A percentile compares a stretch with the other conserved stretches of the same genome.
These are phyloP conservation scores for Conus betulinus DNA, from an alignment of 1,140 invertebrate genomes.

Conservation along the genomic window DNA sequence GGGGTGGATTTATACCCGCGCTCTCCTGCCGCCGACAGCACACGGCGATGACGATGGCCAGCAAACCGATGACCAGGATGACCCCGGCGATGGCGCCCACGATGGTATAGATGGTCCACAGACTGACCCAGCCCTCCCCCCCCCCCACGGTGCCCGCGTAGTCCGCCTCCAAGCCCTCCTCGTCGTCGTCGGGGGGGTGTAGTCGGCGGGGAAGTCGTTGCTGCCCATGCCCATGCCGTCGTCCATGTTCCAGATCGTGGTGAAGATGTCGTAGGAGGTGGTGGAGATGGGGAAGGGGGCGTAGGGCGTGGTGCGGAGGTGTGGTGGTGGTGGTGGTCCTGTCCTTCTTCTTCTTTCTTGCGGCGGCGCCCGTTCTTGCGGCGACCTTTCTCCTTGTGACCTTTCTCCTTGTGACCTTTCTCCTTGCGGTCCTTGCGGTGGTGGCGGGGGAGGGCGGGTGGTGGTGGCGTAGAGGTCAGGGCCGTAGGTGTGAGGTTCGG, in stretches of 20 bases:
- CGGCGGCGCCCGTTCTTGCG: slow-evolving; percentile 17
- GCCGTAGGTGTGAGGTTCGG: not conserved
- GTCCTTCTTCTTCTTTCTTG: slow-evolving; percentile 31
- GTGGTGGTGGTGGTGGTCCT: not conserved
- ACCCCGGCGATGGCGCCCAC: slow-evolving; percentile 65
- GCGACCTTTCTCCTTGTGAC: slow-evolving; percentile 20
- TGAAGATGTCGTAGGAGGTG: not conserved
- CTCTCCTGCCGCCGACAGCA: slow-evolving; percentile 54
- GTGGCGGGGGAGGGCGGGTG: slow-evolving; percentile 11
- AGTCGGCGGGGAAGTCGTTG: slow-evolving; percentile 36
- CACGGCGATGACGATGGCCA: slow-evolving; percentile 63
- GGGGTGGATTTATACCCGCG: slow-evolving; percentile 60
- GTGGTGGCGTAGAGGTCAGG: slow-evolving; percentile 33
- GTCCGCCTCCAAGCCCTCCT: not conserved
- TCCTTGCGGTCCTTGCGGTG: slow-evolving; percentile 21
- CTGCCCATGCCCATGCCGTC: slow-evolving; percentile 12
- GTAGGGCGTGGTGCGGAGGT: slow-evolving; percentile 17
- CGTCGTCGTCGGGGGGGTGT: slow-evolving; percentile 26
- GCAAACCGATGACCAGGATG: slow-evolving; percentile 59
- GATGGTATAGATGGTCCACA: slow-evolving; percentile 66
- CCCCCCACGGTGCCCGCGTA: not conserved
- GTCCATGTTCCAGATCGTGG: slow-evolving; percentile 29
- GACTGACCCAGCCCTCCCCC: slow-evolving; percentile 43
- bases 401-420: slow-evolving; percentile 24
- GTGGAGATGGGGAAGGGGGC: not conserved